A percentile compares a stretch with the other conserved stretches of the same genome.
Conservation (phyloP, 2,888 invertebrate species). For the Archaeoteleia sp. region DNA sequence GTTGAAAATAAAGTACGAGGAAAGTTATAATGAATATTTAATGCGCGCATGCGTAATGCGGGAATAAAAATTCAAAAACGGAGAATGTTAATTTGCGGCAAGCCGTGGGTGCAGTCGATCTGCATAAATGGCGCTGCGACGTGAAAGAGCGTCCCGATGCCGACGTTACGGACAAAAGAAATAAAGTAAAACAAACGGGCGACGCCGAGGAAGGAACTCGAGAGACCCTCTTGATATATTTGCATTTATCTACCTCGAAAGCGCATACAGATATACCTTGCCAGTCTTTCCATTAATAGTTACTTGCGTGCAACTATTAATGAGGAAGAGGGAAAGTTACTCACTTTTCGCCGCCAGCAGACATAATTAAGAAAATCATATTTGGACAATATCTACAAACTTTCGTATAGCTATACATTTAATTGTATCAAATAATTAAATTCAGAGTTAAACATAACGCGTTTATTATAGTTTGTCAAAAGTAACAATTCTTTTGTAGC, state of each 20-base stretch:
- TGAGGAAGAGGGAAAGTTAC: no score
- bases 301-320: constrained; percentile 8
- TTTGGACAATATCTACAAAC: no score
- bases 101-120: constrained; percentile 40
- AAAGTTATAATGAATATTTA: background rate
- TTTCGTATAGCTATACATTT: no score
- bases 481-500: no score
- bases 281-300: constrained; percentile 17
- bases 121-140: constrained; percentile 38
- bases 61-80: constrained; percentile 29
- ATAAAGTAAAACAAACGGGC: constrained; percentile 53
- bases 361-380: no score
- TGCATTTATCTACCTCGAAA: constrained; percentile 44
- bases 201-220: constrained; percentile 53
- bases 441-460: no score
- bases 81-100: constrained; percentile 54
- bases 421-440: no score
- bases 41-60: constrained; percentile 23
- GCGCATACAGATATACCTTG: constrained; percentile 18
- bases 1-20: constrained; percentile 2
- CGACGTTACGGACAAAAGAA: constrained; percentile 39
- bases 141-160: constrained; percentile 26
- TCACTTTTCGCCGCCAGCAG: no score
- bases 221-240: constrained; percentile 57
- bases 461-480: no score